Percentiles rank a stretch among this genome's conserved stretches.
Conservation (phyloP, 1,140 invertebrate genomes). For the Megathymus violae region DNA sequence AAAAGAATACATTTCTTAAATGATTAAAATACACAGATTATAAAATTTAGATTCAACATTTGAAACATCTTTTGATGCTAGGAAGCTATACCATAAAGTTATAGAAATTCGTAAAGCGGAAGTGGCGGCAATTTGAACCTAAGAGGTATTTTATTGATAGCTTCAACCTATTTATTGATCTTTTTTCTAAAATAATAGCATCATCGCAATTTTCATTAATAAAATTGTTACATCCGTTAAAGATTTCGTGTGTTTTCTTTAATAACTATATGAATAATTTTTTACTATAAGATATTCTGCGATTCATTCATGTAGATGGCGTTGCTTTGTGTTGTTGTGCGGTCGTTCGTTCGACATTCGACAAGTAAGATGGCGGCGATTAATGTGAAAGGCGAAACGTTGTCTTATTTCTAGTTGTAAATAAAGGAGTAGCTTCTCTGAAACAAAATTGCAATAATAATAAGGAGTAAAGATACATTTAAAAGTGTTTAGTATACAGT, state of each 20-base stretch:
- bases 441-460: constrained; percentile 52
- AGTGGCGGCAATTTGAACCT: constrained; percentile 23
- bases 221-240: neutral
- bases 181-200: neutral
- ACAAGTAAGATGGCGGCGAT: constrained; percentile 84
- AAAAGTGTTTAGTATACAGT: constrained; percentile 62
- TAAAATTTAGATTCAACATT: neutral
- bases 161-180: neutral
- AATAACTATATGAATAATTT: neutral
- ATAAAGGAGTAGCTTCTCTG: constrained; percentile 74
- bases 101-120: constrained; percentile 7
- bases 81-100: constrained; percentile 11
- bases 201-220: neutral
- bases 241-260: neutral
- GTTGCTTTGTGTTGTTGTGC: constrained; percentile 75
- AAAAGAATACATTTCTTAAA: too few species aligned
- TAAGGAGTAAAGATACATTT: constrained; percentile 49
- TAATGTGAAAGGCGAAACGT: constrained; percentile 85
- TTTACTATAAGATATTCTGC: neutral
- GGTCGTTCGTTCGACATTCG: constrained; percentile 78
- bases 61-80: neutral
- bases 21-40: too few species aligned
- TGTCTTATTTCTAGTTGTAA: constrained; percentile 83
- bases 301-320: constrained; percentile 67
- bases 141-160: neutral